Conservation (phyloP, 2,797 vertebrate species). For the Antrozous pallidus region DNA sequence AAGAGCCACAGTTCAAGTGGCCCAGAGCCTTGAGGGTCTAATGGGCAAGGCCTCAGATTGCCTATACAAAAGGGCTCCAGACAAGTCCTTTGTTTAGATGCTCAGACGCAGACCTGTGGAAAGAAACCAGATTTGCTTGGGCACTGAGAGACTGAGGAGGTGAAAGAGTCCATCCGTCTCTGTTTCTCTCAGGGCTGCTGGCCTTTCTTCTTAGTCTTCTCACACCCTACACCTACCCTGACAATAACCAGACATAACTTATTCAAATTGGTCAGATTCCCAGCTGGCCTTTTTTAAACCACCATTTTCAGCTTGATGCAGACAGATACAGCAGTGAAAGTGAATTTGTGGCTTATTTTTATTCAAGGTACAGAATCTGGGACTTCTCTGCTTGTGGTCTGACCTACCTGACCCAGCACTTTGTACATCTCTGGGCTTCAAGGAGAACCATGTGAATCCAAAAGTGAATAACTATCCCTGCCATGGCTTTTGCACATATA, state of each 20-base stretch:
- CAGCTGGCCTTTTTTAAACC: not conserved
- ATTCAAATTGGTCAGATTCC: not conserved
- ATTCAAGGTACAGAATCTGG: not conserved
- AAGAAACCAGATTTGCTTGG: not conserved
- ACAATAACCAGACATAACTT: not conserved
- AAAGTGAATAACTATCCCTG: not conserved
- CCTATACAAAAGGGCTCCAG: not conserved
- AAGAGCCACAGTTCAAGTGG: not conserved
- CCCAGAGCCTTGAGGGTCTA: not conserved
- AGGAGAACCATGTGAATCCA: not conserved
- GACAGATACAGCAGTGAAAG: not conserved
- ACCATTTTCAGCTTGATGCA: not conserved
- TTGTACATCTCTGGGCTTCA: not conserved
- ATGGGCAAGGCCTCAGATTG: not conserved
- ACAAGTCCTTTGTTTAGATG: not conserved
- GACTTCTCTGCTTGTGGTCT: not conserved
- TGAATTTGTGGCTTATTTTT: not conserved
- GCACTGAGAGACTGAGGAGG: not conserved
- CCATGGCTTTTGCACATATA: not conserved
- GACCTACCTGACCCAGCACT: not conserved
- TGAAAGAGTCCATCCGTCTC: not conserved
- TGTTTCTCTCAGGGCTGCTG: not conserved
- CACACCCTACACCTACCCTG: not conserved
- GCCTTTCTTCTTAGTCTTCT: not conserved
- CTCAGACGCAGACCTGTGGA: not conserved